phyloP scores from a whole-genome alignment of 2,797 vertebrate species.

The Mormyrus hasselquistii region DNA sequence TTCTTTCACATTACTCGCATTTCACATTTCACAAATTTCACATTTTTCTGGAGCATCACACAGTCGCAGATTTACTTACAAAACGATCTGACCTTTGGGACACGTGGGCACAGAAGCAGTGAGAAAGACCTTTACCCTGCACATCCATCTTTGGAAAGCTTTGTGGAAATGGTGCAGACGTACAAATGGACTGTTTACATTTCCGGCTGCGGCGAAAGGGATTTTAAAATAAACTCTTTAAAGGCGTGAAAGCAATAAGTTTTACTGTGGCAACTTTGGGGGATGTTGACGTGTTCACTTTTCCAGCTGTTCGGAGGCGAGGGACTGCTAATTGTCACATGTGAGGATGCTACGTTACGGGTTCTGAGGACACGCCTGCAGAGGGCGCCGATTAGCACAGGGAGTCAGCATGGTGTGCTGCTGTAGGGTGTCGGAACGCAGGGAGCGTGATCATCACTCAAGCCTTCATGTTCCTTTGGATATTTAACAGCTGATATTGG shows the following conservation, averaged over 20 bases:
- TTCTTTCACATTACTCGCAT: not conserved
- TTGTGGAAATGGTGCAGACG: not conserved
- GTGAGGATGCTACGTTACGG: not conserved
- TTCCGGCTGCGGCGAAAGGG: not conserved
- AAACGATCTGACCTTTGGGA: not conserved
- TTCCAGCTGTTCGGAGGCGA: not conserved
- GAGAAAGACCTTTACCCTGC: not conserved
- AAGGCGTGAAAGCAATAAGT: not conserved
- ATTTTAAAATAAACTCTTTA: constrained; percentile 20
- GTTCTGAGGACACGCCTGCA: not conserved
- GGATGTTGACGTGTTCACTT: not conserved
- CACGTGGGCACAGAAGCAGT: not conserved
- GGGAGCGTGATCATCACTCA: not conserved
- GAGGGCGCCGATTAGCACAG: not conserved
- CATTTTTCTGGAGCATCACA: not conserved
- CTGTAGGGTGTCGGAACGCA: not conserved
- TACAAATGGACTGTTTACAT: not conserved
- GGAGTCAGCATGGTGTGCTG: not conserved
- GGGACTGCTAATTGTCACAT: not conserved
- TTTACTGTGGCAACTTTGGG: not conserved
- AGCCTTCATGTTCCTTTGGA: not conserved
- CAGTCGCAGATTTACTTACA: not conserved
- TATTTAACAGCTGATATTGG: not conserved
- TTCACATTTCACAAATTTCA: too few relatives aligned
- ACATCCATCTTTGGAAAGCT: not conserved